A percentile compares a stretch with the other conserved stretches of the same genome.
These are phyloP conservation scores for Mactra quadrangularis DNA, from an alignment of 1,140 invertebrate species.

Conservation along the genomic window DNA sequence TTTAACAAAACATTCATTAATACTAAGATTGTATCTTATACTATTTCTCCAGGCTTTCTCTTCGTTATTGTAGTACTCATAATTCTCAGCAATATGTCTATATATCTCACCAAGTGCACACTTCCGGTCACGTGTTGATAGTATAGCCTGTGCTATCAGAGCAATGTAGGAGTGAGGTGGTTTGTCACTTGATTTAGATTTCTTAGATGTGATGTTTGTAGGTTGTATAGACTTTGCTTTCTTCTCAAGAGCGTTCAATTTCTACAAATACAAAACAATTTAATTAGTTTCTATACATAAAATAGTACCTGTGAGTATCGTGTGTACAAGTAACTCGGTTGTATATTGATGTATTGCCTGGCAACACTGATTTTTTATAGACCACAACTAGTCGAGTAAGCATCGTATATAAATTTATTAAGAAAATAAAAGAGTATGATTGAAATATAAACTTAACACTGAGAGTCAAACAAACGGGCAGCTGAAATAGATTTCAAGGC, in stretches of 20 bases:
- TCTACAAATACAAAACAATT: slow-evolving; percentile 15
- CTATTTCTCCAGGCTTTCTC: slow-evolving; percentile 89
- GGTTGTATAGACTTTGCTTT: slow-evolving; percentile 6
- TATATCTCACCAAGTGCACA: slow-evolving; percentile 84
- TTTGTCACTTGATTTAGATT: slow-evolving; percentile 76
- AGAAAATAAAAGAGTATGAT: too few species aligned
- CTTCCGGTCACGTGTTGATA: slow-evolving; percentile 85
- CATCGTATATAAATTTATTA: too few species aligned
- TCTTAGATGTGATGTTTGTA: neutral
- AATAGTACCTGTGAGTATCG: neutral
- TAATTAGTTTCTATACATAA: neutral
- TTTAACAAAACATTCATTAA: slow-evolving; percentile 99
- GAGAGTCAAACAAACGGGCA: too few species aligned
- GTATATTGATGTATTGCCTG: neutral
- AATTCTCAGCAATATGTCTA: slow-evolving; percentile 83
- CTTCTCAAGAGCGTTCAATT: slow-evolving; percentile 14
- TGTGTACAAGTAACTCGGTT: neutral
- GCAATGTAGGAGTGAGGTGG: slow-evolving; percentile 88
- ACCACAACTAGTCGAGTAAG: too few species aligned
- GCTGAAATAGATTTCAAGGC: too few species aligned
- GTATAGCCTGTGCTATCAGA: slow-evolving; percentile 89
- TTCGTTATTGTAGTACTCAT: slow-evolving; percentile 87
- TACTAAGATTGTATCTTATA: slow-evolving; percentile 89
- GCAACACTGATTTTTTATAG: too few species aligned
- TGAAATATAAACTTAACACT: too few species aligned